phyloP scores from a whole-genome alignment of 2,797 vertebrate species.

The Pseudopleuronectes americanus region DNA sequence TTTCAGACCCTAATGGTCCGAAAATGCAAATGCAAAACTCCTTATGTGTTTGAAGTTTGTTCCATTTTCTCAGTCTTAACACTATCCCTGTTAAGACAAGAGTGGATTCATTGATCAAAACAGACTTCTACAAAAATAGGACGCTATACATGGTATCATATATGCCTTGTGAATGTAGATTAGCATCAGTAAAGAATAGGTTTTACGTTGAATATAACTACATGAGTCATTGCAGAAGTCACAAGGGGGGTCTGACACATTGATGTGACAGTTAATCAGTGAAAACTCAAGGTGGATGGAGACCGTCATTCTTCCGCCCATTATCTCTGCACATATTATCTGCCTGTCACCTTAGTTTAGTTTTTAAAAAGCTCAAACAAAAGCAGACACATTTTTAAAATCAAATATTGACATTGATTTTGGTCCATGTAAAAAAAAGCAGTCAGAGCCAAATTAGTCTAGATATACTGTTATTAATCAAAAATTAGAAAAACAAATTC shows the following conservation, averaged over 20 bases:
- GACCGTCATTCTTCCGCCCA: too few relatives aligned
- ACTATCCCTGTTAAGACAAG: neutral
- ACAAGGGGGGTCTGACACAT: neutral
- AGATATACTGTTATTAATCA: neutral
- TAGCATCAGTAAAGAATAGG: neutral
- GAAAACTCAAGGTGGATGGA: too few relatives aligned
- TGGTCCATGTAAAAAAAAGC: neutral
- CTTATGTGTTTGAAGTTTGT: conserved; percentile 11
- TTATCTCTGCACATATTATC: too few relatives aligned
- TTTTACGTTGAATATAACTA: conserved; percentile 7
- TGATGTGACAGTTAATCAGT: conserved; percentile 12
- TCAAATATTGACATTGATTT: neutral
- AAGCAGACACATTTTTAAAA: neutral
- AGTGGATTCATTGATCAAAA: neutral
- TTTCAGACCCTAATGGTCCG: neutral
- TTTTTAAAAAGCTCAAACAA: conserved; percentile 2
- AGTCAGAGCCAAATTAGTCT: neutral
- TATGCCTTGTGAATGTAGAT: neutral
- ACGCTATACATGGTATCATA: neutral
- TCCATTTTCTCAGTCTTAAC: conserved; percentile 19
- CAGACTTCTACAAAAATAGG: neutral
- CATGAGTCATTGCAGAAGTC: neutral
- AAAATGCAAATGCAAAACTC: conserved; percentile 15
- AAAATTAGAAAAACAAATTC: neutral
- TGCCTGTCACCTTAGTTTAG: neutral